These are phyloP conservation scores for Laticauda colubrina DNA, from an alignment of 2,113 vertebrate species.

Conservation along the genomic window DNA sequence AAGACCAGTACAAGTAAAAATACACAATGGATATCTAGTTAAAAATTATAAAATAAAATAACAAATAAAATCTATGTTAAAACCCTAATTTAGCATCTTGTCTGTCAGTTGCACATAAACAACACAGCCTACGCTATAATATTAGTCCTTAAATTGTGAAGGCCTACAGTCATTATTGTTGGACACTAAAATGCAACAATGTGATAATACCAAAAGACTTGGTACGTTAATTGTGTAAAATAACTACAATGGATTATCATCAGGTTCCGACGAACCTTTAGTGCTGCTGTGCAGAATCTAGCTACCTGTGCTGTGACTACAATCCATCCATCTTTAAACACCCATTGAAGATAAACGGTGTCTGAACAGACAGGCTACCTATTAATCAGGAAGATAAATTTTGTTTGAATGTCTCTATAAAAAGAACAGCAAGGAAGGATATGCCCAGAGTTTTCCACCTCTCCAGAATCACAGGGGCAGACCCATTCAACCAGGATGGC, in stretches of 20 bases:
- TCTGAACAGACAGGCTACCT: background rate
- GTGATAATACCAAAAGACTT: background rate
- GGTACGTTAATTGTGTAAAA: background rate
- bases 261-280: background rate
- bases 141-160: background rate
- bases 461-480: background rate
- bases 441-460: background rate
- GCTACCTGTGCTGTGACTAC: background rate
- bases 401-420: background rate
- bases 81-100: background rate
- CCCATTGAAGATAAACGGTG: background rate
- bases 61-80: background rate
- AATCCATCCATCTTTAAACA: background rate
- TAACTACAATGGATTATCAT: background rate
- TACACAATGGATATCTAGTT: background rate
- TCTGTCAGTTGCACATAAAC: background rate
- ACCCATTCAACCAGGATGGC: background rate
- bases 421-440: background rate
- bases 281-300: background rate
- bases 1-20: background rate
- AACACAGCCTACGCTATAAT: background rate
- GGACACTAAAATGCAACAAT: background rate
- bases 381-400: background rate
- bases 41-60: background rate
- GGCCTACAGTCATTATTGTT: background rate